Conservation (phyloP, 2,888 invertebrate species). For the Dorcus hopei region DNA sequence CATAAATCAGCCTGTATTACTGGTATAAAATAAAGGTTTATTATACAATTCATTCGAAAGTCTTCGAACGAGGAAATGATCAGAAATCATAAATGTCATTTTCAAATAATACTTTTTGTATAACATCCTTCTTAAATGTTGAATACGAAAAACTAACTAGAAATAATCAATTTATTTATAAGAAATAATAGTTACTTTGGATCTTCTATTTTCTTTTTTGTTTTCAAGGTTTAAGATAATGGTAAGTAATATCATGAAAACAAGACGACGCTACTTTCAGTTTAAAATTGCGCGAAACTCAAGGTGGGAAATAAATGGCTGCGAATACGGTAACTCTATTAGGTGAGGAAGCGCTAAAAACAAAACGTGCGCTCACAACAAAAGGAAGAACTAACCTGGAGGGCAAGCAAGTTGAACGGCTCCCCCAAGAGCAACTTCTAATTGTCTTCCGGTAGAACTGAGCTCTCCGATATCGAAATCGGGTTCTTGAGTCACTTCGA, state of each 20-base stretch:
- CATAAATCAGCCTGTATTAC: no score
- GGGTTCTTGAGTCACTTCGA: slow-evolving; percentile 59
- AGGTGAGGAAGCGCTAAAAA: slow-evolving; percentile 10
- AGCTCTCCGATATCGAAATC: slow-evolving; percentile 54
- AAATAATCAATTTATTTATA: no score
- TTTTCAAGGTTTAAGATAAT: neutral
- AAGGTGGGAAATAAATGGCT: slow-evolving; percentile 16
- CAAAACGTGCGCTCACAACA: slow-evolving; percentile 17
- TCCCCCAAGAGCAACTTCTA: slow-evolving; percentile 82
- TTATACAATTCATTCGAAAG: no score
- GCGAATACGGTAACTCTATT: slow-evolving; percentile 12
- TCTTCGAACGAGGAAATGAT: no score
- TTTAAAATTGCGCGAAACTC: neutral
- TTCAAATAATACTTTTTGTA: no score
- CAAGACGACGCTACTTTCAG: neutral
- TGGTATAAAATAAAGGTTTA: no score
- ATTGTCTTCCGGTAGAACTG: slow-evolving; percentile 62
- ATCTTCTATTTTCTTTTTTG: no score
- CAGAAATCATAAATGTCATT: no score
- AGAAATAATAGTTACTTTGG: no score
- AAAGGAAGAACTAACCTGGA: slow-evolving; percentile 55
- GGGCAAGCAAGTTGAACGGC: slow-evolving; percentile 84
- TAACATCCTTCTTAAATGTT: no score
- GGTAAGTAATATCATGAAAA: slow-evolving; percentile 9
- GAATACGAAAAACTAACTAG: no score